Evolutionary conservation across 2,888 invertebrate species (phyloP).

Genomic region (Drosophila incognita): DNA sequence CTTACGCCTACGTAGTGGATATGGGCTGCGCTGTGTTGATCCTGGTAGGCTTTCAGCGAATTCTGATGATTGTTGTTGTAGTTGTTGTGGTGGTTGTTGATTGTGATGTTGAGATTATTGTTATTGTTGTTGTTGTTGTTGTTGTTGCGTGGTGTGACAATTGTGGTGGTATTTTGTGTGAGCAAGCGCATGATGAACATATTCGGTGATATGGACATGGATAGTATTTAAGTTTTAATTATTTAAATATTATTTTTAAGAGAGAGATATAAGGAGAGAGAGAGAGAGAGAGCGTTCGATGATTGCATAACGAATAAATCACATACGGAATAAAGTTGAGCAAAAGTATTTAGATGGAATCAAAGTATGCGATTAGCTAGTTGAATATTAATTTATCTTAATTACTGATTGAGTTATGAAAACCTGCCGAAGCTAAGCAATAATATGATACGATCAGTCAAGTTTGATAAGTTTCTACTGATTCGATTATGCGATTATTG

Average conservation of each 20-base stretch:
- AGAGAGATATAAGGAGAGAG: constrained; percentile 18
- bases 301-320: constrained; percentile 39
- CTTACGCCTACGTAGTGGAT: constrained; percentile 94
- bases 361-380: not conserved
- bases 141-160: constrained; percentile 31
- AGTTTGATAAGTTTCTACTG: not conserved
- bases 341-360: constrained; percentile 5
- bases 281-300: constrained; percentile 10
- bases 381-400: not conserved
- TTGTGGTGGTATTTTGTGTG: constrained; percentile 35
- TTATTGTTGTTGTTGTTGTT: constrained; percentile 43
- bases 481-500: not conserved
- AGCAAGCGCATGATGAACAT: constrained; percentile 60
- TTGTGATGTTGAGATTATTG: constrained; percentile 32
- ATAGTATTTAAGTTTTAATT: constrained; percentile 64
- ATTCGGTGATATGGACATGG: constrained; percentile 49
- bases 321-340: constrained; percentile 8
- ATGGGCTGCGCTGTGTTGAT: constrained; percentile 93
- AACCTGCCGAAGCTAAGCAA: not conserved
- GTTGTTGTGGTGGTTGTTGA: constrained; percentile 43
- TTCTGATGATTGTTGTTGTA: constrained; percentile 86
- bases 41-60: constrained; percentile 94
- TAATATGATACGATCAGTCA: not conserved
- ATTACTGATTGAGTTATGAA: not conserved
- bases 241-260: constrained; percentile 37